A percentile compares a stretch with the other conserved stretches of the same genome.
Evolutionary conservation across 2,113 vertebrate genomes (phyloP).

Genomic region (Prionailurus viverrinus): DNA sequence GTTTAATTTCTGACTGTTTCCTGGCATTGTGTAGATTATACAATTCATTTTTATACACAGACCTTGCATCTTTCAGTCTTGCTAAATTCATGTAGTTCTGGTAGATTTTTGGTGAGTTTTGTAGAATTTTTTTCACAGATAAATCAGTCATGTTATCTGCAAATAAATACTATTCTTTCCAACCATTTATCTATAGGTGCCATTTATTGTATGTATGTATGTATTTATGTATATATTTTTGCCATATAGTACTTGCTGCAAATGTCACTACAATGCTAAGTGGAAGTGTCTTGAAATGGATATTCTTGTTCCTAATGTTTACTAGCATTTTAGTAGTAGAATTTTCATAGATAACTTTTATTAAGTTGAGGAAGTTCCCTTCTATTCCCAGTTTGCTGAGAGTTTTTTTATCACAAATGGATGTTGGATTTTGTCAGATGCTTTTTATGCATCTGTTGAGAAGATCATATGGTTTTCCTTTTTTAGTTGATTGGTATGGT

Average conservation of each 20-base stretch:
- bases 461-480: not conserved
- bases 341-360: not conserved
- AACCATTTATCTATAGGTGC: not conserved
- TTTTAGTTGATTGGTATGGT: not conserved
- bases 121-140: not conserved
- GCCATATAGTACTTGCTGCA: not conserved
- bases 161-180: not conserved
- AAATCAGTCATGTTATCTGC: not conserved
- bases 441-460: not conserved
- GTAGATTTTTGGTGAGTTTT: constrained; percentile 24
- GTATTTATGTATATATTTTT: not conserved
- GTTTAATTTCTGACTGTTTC: constrained; percentile 2
- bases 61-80: constrained; percentile 14
- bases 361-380: not conserved
- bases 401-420: not conserved
- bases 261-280: not conserved
- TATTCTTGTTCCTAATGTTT: not conserved
- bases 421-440: not conserved
- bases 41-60: not conserved
- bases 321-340: not conserved
- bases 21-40: not conserved
- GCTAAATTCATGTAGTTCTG: not conserved
- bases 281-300: not conserved
- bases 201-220: not conserved
- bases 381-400: not conserved